Evolutionary conservation across 2,113 vertebrate species (phyloP), one percentile per base, ranked within the genome.

Genomic region (Ochotona princeps): DNA sequence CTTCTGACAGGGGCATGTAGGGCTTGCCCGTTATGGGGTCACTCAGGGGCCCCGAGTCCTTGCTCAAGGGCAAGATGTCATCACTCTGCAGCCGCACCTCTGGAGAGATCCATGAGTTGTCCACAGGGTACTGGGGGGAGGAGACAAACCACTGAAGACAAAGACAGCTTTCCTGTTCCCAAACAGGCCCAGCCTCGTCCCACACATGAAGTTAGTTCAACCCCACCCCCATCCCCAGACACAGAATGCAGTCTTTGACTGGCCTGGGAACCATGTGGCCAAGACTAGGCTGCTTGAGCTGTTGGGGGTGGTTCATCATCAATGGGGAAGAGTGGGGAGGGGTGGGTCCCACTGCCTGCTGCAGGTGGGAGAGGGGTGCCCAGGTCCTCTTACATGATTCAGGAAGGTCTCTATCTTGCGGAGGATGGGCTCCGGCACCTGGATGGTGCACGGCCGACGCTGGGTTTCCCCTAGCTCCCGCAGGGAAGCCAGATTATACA

Each of bases 21-120:
- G 96, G 98, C 73, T 97, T 98, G 18, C 99, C 99, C 0, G 99
- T 99, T 95, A 99, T 99, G 1, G 98, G 98, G 0, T 99, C 99
- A 0, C 96, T 98, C 32, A 99, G 94, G 0, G 96, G 93, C 1
- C 98, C 98, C 0, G 97, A 96, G 44, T 98, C 98, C 97, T 98
- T 98, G 73, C 97, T 96, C 92, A 98, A 92, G 93, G 98, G 98
- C 75, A 99, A 97, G 96, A 98, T 94, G 92, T 98, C 98, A 0
- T 98, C 97, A 0, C 97, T 97, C 32, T 98, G 98, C 28, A 98
- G 97, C 79, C 98, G 91, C 60, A 97, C 97, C 14, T 98, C 98
- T 57, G 97, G 96, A 80, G 97, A 96, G 57, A 95, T 93, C 51
- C 98, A 96, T 9, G 98, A 98, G 47, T 85, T 90, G 88, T 98